phyloP scores from a whole-genome alignment of 2,888 invertebrate species.

The Latrodectus elegans region DNA sequence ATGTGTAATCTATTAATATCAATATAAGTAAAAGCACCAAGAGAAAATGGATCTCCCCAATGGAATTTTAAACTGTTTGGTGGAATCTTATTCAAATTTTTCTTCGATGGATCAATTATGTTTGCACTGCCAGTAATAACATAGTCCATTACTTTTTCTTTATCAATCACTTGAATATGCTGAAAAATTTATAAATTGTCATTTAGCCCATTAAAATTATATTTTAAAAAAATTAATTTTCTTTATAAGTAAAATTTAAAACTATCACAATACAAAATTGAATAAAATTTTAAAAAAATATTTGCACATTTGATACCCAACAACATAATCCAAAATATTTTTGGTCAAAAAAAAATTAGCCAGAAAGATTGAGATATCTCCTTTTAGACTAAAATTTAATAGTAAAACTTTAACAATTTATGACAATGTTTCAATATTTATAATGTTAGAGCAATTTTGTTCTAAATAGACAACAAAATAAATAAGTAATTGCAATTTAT shows the following conservation, averaged over 20 bases:
- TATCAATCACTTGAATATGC: slow-evolving; percentile 58
- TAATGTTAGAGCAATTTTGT: too few species aligned
- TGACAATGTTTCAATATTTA: too few species aligned
- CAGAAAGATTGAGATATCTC: too few species aligned
- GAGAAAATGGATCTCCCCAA: slow-evolving; percentile 64
- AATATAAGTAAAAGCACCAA: slow-evolving; percentile 65
- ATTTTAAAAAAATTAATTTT: neutral
- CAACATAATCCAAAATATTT: too few species aligned
- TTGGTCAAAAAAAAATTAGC: too few species aligned
- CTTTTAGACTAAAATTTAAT: too few species aligned
- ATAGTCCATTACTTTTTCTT: slow-evolving; percentile 42
- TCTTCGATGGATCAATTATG: slow-evolving; percentile 65
- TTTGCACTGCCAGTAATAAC: slow-evolving; percentile 64
- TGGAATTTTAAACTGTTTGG: slow-evolving; percentile 52
- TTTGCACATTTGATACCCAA: too few species aligned
- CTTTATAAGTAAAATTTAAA: too few species aligned
- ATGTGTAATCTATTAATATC: slow-evolving; percentile 39
- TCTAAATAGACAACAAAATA: too few species aligned
- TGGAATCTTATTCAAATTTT: slow-evolving; percentile 53
- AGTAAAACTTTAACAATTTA: too few species aligned
- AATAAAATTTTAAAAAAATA: neutral
- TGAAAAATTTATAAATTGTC: slow-evolving; percentile 12
- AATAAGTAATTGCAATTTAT: too few species aligned
- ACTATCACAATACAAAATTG: neutral
- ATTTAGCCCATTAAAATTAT: neutral